Conservation (phyloP, 2,888 invertebrate genomes). For the Drosophila quinaria region DNA sequence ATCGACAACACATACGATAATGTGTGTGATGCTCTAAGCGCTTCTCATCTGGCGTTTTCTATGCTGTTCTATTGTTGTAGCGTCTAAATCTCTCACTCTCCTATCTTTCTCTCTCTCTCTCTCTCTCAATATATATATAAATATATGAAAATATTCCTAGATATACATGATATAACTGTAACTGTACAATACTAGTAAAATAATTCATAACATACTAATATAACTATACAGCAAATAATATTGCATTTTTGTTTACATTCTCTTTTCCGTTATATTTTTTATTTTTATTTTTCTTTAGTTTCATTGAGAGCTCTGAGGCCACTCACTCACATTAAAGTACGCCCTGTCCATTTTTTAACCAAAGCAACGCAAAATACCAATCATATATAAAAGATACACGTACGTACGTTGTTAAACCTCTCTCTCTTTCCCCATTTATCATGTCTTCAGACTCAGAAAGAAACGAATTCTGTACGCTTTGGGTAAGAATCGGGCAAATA, state of each 20-base stretch:
- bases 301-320: conserved; percentile 56
- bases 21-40: conserved; percentile 35
- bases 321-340: conserved; percentile 39
- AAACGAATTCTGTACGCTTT: conserved; percentile 44
- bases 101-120: conserved; percentile 10
- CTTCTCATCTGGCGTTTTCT: conserved; percentile 45
- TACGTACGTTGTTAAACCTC: conserved; percentile 50
- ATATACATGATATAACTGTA: conserved; percentile 25
- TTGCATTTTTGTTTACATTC: conserved; percentile 29
- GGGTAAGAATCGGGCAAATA: conserved; percentile 64
- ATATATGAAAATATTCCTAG: conserved; percentile 29
- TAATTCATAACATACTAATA: conserved; percentile 42
- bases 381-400: conserved; percentile 16
- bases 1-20: conserved; percentile 15
- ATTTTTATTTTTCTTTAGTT: conserved; percentile 51
- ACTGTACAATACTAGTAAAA: conserved; percentile 35
- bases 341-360: conserved; percentile 44
- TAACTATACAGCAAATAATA: conserved; percentile 27
- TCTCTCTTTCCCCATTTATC: conserved; percentile 37
- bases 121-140: too few species aligned
- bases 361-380: conserved; percentile 26
- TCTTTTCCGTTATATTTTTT: conserved; percentile 19
- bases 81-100: conserved; percentile 32
- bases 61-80: conserved; percentile 48
- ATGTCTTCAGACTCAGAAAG: conserved; percentile 55